Evolutionary conservation across 2,113 vertebrate genomes (phyloP), one percentile per base, ranked within the genome.

Genomic region (Phaethon lepturus): DNA sequence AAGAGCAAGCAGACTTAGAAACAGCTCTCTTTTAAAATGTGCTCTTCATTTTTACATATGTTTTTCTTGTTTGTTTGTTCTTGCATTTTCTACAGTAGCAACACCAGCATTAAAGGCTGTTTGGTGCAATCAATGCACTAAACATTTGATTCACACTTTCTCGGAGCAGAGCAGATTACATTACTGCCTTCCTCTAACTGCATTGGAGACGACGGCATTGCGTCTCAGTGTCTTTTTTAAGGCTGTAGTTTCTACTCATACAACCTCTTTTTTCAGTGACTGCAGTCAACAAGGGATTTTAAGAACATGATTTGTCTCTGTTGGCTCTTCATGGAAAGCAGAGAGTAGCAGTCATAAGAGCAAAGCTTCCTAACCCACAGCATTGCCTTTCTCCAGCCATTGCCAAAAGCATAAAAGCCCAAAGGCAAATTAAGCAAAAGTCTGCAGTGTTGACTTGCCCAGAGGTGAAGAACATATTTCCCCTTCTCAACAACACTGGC

Each of bases 201-300:
- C 7, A 3, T 0, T 24, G 38, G 35, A 47, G 20, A 60, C 33
- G 44, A 44, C 12, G 29, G 9, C 26, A 1, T 0, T 14, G 35
- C 31, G 28, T 17, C 22, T 31, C 64, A 52, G 47, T 6, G 23
- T 7, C 3, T 38, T 52, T 47, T 15, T 19, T 31, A 29, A 7
- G 25, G 40, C n/a, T 44, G 26, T 33, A 7, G 22, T 8, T 87
- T 52, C 40, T 90, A 17, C 40, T 82, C 74, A 8, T 18, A 47
- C 11, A 13, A 13, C 2, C 7, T 33, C 3, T 64, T 69, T 8
- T 59, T 64, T 9, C 52, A 60, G 40, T 59, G 67, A 20, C 72
- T 33, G 42, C 24, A 29, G 67, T 1, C 64, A 58, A 68, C 28
- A 66, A 68, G 58, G 8, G 35, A 29, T 12, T 33, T 10, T 15